Conservation (phyloP, 2,888 invertebrate genomes). For the Agelastica alni region DNA sequence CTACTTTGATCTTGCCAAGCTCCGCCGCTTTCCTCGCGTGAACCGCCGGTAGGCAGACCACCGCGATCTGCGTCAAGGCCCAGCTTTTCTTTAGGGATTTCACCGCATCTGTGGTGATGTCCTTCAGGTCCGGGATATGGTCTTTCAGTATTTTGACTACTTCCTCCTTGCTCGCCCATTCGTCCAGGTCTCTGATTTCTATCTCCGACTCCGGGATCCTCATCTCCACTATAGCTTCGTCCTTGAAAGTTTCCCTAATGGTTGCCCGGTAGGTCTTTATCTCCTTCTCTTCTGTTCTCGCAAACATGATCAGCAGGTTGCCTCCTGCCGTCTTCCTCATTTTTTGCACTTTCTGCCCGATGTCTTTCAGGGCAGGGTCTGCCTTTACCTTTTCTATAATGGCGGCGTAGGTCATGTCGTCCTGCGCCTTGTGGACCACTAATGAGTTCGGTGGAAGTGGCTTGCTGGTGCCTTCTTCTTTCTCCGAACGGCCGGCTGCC, state of each 20-base stretch:
- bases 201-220: no score
- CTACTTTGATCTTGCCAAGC: no score
- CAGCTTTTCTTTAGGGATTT: conserved; percentile 4
- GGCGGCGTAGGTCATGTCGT: neutral
- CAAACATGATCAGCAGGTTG: no score
- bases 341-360: neutral
- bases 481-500: no score
- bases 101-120: neutral
- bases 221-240: neutral
- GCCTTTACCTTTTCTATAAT: neutral
- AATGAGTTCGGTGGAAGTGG: neutral
- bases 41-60: no score
- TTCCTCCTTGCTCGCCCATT: no score
- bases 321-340: no score
- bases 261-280: neutral
- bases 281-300: no score
- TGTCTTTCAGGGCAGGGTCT: neutral
- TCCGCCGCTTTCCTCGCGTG: no score
- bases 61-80: neutral
- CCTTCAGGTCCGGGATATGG: conserved; percentile 4
- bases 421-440: neutral
- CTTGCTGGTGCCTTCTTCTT: neutral
- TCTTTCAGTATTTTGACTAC: no score
- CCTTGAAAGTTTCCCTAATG: conserved; percentile 1
- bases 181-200: no score